Conservation (phyloP, 64 coral and sea anemone genomes). For the Hydrozoanthus tunicans region DNA sequence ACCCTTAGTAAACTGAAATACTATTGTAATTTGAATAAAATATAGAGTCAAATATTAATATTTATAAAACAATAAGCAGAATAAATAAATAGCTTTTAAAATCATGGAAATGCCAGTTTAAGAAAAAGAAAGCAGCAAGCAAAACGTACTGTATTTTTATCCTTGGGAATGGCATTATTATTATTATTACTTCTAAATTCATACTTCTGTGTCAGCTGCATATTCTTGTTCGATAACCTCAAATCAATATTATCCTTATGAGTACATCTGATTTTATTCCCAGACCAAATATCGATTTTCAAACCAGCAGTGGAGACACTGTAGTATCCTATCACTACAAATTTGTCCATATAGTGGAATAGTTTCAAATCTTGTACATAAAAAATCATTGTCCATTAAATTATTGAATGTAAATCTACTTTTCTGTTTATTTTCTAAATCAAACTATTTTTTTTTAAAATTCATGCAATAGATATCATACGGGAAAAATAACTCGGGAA, state of each 20-base stretch:
- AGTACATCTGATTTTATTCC: constrained; percentile 35
- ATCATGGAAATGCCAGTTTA: constrained; percentile 38
- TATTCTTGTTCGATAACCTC: background rate
- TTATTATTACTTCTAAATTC: constrained; percentile 29
- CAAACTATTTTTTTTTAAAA: background rate
- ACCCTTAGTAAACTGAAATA: constrained; percentile 21
- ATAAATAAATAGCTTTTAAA: constrained; percentile 42
- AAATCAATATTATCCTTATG: constrained; percentile 7
- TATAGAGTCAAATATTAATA: constrained; percentile 40
- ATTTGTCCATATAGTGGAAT: constrained; percentile 3
- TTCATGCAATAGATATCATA: background rate
- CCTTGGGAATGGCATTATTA: constrained; percentile 19
- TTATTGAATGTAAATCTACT: background rate
- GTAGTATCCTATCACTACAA: constrained; percentile 21
- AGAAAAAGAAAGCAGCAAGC: constrained; percentile 36
- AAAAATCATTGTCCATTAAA: background rate
- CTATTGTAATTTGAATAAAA: constrained; percentile 6
- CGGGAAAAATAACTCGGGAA: background rate
- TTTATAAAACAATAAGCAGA: background rate
- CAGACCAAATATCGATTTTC: constrained; percentile 25
- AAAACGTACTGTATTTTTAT: constrained; percentile 26
- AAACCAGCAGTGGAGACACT: constrained; percentile 14
- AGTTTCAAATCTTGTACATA: constrained; percentile 1
- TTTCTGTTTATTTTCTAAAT: background rate
- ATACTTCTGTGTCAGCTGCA: constrained; percentile 17